Conservation (phyloP, 2,888 invertebrate genomes). For the Pecten maximus region DNA sequence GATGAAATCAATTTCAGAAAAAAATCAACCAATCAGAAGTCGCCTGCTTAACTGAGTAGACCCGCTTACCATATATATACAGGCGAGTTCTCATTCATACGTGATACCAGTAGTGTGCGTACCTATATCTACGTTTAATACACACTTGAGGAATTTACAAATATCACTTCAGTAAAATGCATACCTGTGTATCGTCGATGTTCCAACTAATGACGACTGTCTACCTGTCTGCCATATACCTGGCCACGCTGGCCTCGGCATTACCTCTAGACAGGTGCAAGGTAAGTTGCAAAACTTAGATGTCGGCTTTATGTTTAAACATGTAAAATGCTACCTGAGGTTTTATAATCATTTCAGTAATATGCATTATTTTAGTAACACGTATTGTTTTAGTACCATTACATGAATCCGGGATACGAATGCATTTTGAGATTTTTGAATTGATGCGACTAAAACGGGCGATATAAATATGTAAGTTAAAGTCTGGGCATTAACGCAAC, state of each 20-base stretch:
- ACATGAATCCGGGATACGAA: no score
- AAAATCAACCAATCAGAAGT: not conserved
- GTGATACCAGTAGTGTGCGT: not conserved
- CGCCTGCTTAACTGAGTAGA: not conserved
- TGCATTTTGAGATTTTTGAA: no score
- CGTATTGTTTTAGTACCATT: no score
- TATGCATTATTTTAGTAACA: no score
- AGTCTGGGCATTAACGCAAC: no score
- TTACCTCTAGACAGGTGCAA: not conserved
- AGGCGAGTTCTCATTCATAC: not conserved
- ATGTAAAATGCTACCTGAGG: not conserved
- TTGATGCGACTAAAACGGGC: no score
- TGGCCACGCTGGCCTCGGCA: not conserved
- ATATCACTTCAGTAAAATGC: not conserved
- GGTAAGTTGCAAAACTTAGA: not conserved
- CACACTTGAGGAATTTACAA: not conserved
- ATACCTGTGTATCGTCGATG: constrained; percentile 11
- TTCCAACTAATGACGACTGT: not conserved
- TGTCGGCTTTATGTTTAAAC: no score
- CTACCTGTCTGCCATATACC: not conserved
- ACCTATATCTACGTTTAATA: not conserved
- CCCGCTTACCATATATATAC: constrained; percentile 20
- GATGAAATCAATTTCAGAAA: constrained; percentile 21
- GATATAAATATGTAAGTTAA: no score
- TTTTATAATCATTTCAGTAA: no score